A percentile compares a stretch with the other conserved stretches of the same genome.
Conservation (phyloP, 2,113 vertebrate species). For the Sapayoa aenigma region DNA sequence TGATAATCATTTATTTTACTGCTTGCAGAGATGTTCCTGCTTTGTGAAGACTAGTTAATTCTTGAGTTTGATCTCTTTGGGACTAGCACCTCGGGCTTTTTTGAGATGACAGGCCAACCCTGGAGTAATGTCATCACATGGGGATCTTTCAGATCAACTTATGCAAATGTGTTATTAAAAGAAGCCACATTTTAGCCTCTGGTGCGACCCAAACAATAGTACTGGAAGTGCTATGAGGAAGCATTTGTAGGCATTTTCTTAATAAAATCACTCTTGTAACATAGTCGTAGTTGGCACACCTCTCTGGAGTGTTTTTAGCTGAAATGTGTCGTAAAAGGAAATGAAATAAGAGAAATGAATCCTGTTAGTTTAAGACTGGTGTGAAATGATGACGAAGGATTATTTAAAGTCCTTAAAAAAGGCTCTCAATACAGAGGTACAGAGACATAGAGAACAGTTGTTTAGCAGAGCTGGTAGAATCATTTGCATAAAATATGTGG, state of each 20-base stretch:
- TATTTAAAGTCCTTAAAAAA: background rate
- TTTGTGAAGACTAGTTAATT: conserved; percentile 81
- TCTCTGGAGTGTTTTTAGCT: conserved; percentile 37
- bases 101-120: conserved; percentile 73
- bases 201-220: conserved; percentile 77
- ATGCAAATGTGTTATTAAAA: conserved; percentile 84
- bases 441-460: background rate
- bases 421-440: background rate
- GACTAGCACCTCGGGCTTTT: conserved; percentile 69
- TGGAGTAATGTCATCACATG: conserved; percentile 72
- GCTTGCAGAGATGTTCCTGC: conserved; percentile 75
- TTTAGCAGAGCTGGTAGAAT: background rate
- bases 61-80: conserved; percentile 75
- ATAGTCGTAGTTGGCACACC: background rate
- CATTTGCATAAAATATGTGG: background rate
- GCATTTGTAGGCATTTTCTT: conserved; percentile 65
- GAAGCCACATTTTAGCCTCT: conserved; percentile 72
- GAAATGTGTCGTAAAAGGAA: conserved; percentile 30
- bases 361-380: conserved; percentile 32
- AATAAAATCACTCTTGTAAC: conserved; percentile 67
- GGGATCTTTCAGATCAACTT: conserved; percentile 78
- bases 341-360: background rate
- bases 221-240: conserved; percentile 70
- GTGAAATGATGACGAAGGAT: background rate
- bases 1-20: conserved; percentile 82